phyloP scores from a whole-genome alignment of 2,797 vertebrate species.

The Pipistrellus pipistrellus region DNA sequence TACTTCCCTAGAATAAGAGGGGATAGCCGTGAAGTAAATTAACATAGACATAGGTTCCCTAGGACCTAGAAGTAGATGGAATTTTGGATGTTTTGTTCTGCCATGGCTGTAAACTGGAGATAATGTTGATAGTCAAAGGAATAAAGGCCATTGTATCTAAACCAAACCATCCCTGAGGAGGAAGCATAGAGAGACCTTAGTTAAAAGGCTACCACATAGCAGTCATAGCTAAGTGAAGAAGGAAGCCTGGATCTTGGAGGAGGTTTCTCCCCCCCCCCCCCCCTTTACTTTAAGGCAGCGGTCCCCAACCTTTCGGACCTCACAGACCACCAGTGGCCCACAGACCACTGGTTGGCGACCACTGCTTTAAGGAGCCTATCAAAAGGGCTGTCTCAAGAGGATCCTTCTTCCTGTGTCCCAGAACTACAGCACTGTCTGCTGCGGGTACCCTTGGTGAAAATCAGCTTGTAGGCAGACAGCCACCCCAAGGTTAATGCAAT shows the following conservation, averaged over 20 bases:
- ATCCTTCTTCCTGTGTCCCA: slow-evolving; percentile 6
- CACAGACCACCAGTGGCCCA: too few species aligned
- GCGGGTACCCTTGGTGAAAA: not conserved
- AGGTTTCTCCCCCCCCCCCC: not conserved
- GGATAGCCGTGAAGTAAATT: slow-evolving; percentile 9
- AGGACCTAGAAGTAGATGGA: slow-evolving; percentile 11
- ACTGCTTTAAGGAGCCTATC: not conserved
- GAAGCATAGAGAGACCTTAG: not conserved
- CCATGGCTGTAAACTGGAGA: slow-evolving; percentile 46
- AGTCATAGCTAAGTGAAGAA: slow-evolving; percentile 43
- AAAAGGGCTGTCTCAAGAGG: not conserved
- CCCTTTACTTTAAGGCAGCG: not conserved
- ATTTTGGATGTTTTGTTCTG: slow-evolving; percentile 50
- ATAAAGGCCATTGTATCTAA: slow-evolving; percentile 51
- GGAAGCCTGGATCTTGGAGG: not conserved
- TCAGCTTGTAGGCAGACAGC: not conserved
- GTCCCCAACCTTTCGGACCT: too few species aligned
- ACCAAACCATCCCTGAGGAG: not conserved
- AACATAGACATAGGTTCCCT: slow-evolving; percentile 14
- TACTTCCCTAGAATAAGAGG: slow-evolving; percentile 49
- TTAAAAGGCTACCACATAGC: not conserved
- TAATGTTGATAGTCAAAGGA: slow-evolving; percentile 45
- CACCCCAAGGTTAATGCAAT: slow-evolving; percentile 15
- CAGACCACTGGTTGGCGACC: too few species aligned
- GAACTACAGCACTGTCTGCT: not conserved